Evolutionary conservation across 2,888 invertebrate genomes (phyloP), one percentile per base, ranked within the genome.

Genomic region (Hypomecis punctinalis): DNA sequence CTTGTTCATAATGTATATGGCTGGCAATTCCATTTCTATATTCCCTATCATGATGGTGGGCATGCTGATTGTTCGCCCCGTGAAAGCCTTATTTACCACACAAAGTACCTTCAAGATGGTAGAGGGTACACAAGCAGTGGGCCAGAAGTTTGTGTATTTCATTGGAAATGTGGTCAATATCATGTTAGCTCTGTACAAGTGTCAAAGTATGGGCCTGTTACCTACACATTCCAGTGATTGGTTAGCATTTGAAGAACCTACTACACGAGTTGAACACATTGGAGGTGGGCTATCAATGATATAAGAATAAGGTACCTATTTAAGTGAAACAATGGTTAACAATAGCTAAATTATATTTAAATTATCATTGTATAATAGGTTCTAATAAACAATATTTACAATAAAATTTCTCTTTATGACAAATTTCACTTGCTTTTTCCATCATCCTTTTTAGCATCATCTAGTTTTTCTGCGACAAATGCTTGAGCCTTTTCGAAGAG

Each of bases 31-130:
- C 0, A 99, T 99, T 79, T 99, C 99, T 0, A 99, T 99, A 78
- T 99, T 99, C 80, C 99, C 99, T 0, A 99, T 99, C 53, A 99
- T 99, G 99, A 99, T 99, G 99, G 99, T 99, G 7, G 99, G 99
- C 48, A 99, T 99, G 99, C 94, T 99, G 91, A 96, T 99, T 77
- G 97, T 99, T 79, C 94, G 99, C 68, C 99, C 99, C 2, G 95
- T 99, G 36, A 99, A 99, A 91, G 99, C 99, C 3, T 94, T 99
- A 62, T 97, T 99, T 85, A 94, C 98, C 0, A 97, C 98, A 43
- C 96, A 96, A 81, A 95, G 96, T 70, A 97, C 98, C 39, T 99
- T 99, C 80, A 98, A 98, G 91, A 96, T 98, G 94, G 97, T 99
- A 60, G 98, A 98, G 89, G 98, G 98, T 36, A 96, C 96, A 46